Evolutionary conservation across 2,113 vertebrate genomes (phyloP).

Genomic region (Pavo muticus): DNA sequence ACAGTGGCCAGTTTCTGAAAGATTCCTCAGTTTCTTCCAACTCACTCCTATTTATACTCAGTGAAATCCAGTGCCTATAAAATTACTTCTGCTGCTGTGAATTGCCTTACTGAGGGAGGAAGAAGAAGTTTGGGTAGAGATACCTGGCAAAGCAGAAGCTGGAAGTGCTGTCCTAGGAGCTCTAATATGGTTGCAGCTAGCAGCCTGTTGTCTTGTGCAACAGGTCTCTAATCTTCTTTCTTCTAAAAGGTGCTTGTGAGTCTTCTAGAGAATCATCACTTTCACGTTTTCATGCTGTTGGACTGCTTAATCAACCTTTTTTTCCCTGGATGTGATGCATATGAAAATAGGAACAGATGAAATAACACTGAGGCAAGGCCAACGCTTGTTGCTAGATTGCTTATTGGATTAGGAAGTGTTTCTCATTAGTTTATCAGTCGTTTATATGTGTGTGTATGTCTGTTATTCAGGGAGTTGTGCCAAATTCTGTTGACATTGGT

Average conservation of each 20-base stretch:
- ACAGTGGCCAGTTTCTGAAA: not conserved
- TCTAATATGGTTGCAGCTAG: not conserved
- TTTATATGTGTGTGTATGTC: not conserved
- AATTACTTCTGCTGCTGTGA: not conserved
- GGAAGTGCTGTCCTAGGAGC: not conserved
- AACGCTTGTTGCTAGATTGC: not conserved
- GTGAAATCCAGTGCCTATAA: not conserved
- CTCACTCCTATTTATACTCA: constrained; percentile 14
- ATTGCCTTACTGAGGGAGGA: not conserved
- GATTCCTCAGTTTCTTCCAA: constrained; percentile 3
- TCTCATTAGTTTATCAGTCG: constrained; percentile 1
- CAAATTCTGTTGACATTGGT: not conserved
- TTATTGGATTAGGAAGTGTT: not conserved
- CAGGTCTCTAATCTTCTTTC: not conserved
- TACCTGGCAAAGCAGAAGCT: not conserved
- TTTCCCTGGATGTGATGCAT: not conserved
- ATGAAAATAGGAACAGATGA: not conserved
- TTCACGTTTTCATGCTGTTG: not conserved
- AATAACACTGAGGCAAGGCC: not conserved
- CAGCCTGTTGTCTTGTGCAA: not conserved
- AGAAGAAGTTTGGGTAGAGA: not conserved
- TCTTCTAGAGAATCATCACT: not conserved
- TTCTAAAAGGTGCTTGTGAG: not conserved
- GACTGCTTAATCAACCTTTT: not conserved
- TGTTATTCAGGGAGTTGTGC: not conserved